Evolutionary conservation across 2,113 vertebrate species (phyloP), one percentile per base, ranked within the genome.

Genomic region (Silurus asotus): DNA sequence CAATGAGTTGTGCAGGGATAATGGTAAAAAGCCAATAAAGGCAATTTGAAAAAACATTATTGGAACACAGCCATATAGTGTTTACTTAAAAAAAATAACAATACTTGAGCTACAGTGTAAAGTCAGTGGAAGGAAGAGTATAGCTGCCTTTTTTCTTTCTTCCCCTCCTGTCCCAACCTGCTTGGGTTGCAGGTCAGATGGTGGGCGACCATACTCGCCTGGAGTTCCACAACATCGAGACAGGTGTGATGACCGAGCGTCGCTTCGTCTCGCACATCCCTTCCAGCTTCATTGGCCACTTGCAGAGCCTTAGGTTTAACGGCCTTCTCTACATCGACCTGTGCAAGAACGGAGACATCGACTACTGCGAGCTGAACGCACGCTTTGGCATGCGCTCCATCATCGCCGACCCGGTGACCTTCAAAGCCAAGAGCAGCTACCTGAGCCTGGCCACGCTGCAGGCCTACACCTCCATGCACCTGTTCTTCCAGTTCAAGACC

Each of bases 401-500:
- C 81, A 99, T 99, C 0, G 98, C 98, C 4, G 98, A 99, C 91
- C 98, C 98, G 0, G 97, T 99, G 87, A 99, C 97, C 0, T 99
- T 99, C 90, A 99, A 98, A 92, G 96, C 97, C 87, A 99, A 99
- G 93, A 97, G 96, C 94, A 99, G 98, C 94, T 99, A 99, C 90
- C 91, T 99, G 92, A 99, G 97, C 88, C 92, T 99, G 87, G 97
- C 97, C 85, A 99, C 98, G 0, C 93, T 99, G 37, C 98, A 99
- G 93, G 98, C 98, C 83, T 99, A 99, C 76, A 96, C 97, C 2
- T 99, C 98, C 90, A 99, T 99, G 98, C 98, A 99, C 91, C 98
- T 99, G 89, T 99, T 99, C 94, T 99, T 99, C 92, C 98, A 99
- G 94, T 99, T 99, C 93, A 99, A 99, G 93, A 99, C 98, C 89